Percentiles rank a stretch among this genome's conserved stretches.
These are phyloP conservation scores for Dermatemys mawii DNA, from an alignment of 2,113 vertebrate species.

Conservation along the genomic window DNA sequence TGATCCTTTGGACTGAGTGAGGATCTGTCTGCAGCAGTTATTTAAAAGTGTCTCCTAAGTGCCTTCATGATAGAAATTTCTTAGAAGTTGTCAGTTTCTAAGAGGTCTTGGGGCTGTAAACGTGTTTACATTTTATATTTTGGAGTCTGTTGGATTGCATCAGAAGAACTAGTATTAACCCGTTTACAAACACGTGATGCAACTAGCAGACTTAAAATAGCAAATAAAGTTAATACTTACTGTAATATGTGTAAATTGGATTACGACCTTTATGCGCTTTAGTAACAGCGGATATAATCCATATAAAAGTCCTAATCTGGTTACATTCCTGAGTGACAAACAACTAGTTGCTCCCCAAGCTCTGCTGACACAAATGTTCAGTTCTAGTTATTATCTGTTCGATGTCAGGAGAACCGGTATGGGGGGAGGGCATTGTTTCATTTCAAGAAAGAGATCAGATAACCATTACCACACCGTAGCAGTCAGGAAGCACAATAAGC, in stretches of 20 bases:
- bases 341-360: neutral
- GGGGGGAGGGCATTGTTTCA: neutral
- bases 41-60: neutral
- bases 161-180: slow-evolving; percentile 44
- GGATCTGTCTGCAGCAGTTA: neutral
- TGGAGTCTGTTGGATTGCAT: slow-evolving; percentile 33
- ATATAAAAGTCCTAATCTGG: slow-evolving; percentile 54
- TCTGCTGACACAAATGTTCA: neutral
- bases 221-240: slow-evolving; percentile 62
- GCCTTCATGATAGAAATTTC: slow-evolving; percentile 40
- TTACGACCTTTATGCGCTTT: slow-evolving; percentile 61
- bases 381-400: neutral
- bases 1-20: neutral
- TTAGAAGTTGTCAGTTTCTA: neutral
- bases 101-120: neutral
- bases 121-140: slow-evolving; percentile 6
- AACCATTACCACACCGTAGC: neutral
- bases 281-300: slow-evolving; percentile 60
- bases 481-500: neutral
- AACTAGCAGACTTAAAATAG: slow-evolving; percentile 52
- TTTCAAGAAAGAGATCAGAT: neutral
- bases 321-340: slow-evolving; percentile 44
- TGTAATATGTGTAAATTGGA: slow-evolving; percentile 62
- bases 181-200: slow-evolving; percentile 6
- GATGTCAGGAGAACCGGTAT: neutral